Conservation (phyloP, 2,888 invertebrate species). For the Sialis fuliginosa region DNA sequence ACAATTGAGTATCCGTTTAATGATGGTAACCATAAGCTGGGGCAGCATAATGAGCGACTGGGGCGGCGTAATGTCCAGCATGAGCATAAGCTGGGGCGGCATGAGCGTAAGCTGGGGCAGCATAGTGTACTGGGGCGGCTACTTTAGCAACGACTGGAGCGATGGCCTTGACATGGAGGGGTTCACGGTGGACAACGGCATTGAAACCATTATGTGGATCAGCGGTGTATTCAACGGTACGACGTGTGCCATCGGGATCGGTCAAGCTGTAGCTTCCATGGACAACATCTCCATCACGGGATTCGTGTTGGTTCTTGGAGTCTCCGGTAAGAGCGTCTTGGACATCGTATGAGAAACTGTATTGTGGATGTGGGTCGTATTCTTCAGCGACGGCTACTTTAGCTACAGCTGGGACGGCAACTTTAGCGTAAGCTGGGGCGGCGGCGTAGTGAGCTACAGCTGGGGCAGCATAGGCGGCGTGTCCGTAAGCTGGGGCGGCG, state of each 20-base stretch:
- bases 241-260: conserved; percentile 36
- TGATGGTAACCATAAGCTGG: conserved; percentile 16
- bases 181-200: conserved; percentile 43
- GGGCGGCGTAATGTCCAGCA: conserved; percentile 1
- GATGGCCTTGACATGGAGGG: conserved; percentile 23
- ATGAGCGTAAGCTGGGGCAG: conserved; percentile 8
- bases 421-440: conserved; percentile 7
- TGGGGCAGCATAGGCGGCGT: not conserved
- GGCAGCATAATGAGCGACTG: conserved; percentile 2
- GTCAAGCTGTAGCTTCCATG: conserved; percentile 37
- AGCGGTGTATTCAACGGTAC: conserved; percentile 36
- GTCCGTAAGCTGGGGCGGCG: not conserved
- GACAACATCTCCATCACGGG: conserved; percentile 35
- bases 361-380: conserved; percentile 20
- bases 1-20: too few relatives aligned
- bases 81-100: conserved; percentile 1
- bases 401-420: conserved; percentile 4
- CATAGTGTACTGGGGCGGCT: conserved; percentile 1
- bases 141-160: conserved; percentile 11
- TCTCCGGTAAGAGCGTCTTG: conserved; percentile 30
- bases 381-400: conserved; percentile 2
- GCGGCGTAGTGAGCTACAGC: conserved; percentile 1
- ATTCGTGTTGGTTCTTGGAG: conserved; percentile 31
- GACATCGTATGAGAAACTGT: conserved; percentile 31
- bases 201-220: conserved; percentile 44